A percentile compares a stretch with the other conserved stretches of the same genome.
These are phyloP conservation scores for Eupithecia centaureata DNA, from an alignment of 2,888 invertebrate genomes.

Conservation along the genomic window DNA sequence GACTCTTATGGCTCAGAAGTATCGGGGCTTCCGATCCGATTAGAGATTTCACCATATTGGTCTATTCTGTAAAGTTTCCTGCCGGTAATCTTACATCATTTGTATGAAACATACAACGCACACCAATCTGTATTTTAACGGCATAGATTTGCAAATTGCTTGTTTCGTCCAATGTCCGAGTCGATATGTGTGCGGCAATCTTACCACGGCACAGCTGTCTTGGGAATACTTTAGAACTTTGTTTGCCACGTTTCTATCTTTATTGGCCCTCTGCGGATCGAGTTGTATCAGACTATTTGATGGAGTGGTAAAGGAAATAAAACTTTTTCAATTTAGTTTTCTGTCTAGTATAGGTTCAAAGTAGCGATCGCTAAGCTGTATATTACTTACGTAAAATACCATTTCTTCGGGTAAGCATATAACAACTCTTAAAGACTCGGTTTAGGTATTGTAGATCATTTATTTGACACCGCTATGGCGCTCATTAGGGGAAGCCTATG, in stretches of 20 bases:
- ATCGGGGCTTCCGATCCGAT: neutral
- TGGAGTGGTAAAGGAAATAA: neutral
- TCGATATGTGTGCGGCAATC: neutral
- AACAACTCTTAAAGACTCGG: neutral
- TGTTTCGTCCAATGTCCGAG: neutral
- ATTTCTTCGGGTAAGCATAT: neutral
- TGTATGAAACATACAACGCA: neutral
- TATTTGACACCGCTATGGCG: no score
- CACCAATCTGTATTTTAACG: neutral
- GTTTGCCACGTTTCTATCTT: neutral
- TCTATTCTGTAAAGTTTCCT: neutral
- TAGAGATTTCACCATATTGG: neutral
- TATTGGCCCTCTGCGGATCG: neutral
- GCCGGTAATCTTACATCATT: neutral
- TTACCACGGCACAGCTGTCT: neutral
- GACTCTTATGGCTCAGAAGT: neutral
- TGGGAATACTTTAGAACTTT: neutral
- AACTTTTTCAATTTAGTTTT: slow-evolving; percentile 9
- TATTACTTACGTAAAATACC: neutral
- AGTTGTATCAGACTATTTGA: neutral
- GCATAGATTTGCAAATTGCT: neutral
- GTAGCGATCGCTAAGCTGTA: neutral
- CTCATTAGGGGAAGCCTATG: no score
- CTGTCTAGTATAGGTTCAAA: neutral
- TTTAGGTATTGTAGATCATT: no score